phyloP scores from a whole-genome alignment of 2,888 invertebrate species.

The Drosophila demipolita region DNA sequence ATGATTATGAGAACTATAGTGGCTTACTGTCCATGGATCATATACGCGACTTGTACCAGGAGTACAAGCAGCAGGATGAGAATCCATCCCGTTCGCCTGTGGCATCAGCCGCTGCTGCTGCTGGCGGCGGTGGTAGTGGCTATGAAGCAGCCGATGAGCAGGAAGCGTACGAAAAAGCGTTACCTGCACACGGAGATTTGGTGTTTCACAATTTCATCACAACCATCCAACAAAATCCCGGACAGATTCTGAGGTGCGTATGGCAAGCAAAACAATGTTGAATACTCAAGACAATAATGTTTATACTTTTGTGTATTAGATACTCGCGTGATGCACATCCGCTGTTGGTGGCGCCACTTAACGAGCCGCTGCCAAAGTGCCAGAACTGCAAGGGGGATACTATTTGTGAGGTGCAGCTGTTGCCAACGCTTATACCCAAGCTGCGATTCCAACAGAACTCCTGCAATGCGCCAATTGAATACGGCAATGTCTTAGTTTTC shows the following conservation, averaged over 20 bases:
- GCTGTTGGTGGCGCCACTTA: constrained; percentile 89
- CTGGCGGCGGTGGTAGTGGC: constrained; percentile 2
- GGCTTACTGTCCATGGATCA: constrained; percentile 86
- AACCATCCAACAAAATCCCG: constrained; percentile 90
- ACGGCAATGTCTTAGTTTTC: constrained; percentile 93
- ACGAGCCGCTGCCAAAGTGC: constrained; percentile 87
- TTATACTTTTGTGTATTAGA: constrained; percentile 85
- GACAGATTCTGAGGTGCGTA: constrained; percentile 91
- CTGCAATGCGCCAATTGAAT: constrained; percentile 89
- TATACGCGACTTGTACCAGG: constrained; percentile 87
- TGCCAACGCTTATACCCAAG: constrained; percentile 92
- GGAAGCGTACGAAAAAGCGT: constrained; percentile 92
- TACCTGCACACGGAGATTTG: constrained; percentile 93
- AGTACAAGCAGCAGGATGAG: constrained; percentile 87
- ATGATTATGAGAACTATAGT: constrained; percentile 82
- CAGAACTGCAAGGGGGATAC: constrained; percentile 90
- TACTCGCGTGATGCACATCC: constrained; percentile 91
- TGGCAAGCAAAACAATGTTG: background rate
- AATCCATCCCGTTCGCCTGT: constrained; percentile 75
- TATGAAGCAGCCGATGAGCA: constrained; percentile 79
- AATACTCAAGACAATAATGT: background rate
- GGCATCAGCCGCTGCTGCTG: constrained; percentile 53
- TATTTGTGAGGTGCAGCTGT: constrained; percentile 93
- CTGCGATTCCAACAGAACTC: constrained; percentile 87
- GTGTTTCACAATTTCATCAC: constrained; percentile 92